Evolutionary conservation across 2,113 vertebrate species (phyloP), one percentile per base, ranked within the genome.

Genomic region (Stigmatopora nigra): DNA sequence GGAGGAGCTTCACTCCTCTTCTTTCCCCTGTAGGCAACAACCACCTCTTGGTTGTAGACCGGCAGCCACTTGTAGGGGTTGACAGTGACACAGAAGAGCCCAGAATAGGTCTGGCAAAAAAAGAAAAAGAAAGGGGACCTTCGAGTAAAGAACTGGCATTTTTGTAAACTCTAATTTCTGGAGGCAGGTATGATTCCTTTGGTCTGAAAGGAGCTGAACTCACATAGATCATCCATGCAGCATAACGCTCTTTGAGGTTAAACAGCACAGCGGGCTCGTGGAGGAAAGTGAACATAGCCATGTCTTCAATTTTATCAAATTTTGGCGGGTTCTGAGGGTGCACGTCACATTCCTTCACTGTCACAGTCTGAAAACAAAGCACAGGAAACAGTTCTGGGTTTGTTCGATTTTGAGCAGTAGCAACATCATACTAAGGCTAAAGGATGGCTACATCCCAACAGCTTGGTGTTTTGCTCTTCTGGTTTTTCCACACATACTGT

Each of bases 61-160:
- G 93, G 94, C 86, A 96, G 83, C 92, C 89, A 91, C 88, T 95
- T 95, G 86, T 95, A 95, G 76, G 94, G 94, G 78, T 95, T 95
- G 78, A 95, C 84, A 1, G 94, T 95, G 77, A 95, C 94, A 4
- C 92, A 94, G 88, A 94, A 94, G 65, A 94, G 87, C 52, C 94
- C 88, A 63, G 88, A 89, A 75, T 88, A 88, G 78, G 85, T 88
- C 87, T 88, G 38, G 0, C 20, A 7, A 17, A 44, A 1, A 0
- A 2, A 35, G 58, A 61, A 16, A 11, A 61, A 15, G 11, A 12
- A 31, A 31, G 5, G 1, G 2, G 19, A 61, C 44, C 5, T 10
- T 20, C 84, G 88, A 89, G 84, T 0, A 20, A 7, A 7, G n/a
- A 41, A 41, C 0, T 41, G 38, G 3, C 12, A 4, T 20, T 20